Conservation (phyloP, 2,113 vertebrate genomes). For the Urocitellus parryii region DNA sequence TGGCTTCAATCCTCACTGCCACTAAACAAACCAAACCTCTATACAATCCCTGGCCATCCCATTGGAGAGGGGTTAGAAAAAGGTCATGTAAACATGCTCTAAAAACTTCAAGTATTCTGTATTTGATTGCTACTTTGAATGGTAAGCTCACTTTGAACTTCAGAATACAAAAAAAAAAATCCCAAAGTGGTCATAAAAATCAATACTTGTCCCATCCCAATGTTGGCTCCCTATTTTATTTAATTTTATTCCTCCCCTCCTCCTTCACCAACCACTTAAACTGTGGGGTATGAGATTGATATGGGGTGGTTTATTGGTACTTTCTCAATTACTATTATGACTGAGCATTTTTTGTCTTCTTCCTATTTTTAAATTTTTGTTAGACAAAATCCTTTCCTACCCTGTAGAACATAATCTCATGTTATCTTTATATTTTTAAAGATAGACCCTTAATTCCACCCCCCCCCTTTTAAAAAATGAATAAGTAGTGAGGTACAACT, state of each 20-base stretch:
- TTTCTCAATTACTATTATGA: neutral
- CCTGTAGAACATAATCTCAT: neutral
- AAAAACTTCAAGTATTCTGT: neutral
- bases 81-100: neutral
- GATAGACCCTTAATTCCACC: too few species aligned
- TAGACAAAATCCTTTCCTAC: neutral
- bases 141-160: neutral
- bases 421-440: neutral
- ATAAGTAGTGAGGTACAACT: too few species aligned
- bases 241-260: neutral
- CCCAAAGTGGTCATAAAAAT: neutral
- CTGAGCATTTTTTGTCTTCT: neutral
- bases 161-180: neutral
- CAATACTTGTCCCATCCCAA: neutral
- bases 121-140: neutral
- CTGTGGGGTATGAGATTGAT: neutral
- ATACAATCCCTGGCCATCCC: neutral
- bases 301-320: neutral
- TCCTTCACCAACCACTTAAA: neutral
- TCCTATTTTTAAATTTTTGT: neutral
- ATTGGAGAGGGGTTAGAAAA: neutral
- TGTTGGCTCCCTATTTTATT: neutral
- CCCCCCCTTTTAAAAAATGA: fast-evolving
- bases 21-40: neutral
- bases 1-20: neutral